A percentile compares a stretch with the other conserved stretches of the same genome.
Conservation (phyloP, 2,888 invertebrate species). For the Drosophila neutralis region DNA sequence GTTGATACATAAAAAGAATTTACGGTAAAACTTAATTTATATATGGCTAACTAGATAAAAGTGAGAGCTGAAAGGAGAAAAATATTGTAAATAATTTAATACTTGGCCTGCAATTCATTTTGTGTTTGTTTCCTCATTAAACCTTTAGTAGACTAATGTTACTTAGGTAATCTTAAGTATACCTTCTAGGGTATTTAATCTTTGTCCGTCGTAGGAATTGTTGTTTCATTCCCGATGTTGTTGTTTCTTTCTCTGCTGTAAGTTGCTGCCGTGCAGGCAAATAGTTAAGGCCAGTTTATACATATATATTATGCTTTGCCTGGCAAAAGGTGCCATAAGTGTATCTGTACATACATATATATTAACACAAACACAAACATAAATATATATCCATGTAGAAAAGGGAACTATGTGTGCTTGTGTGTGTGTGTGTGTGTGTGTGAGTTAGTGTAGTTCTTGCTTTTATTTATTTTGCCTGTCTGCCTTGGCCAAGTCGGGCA, state of each 20-base stretch:
- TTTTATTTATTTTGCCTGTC: slow-evolving; percentile 49
- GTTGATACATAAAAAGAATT: not conserved
- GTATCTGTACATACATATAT: slow-evolving; percentile 24
- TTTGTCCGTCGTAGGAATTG: not conserved
- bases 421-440: slow-evolving; percentile 7
- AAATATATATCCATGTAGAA: not conserved
- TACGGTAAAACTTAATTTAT: not conserved
- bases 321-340: slow-evolving; percentile 77
- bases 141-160: not conserved
- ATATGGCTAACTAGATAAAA: not conserved
- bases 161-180: not conserved
- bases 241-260: slow-evolving; percentile 3
- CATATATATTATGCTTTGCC: slow-evolving; percentile 75
- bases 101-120: not conserved
- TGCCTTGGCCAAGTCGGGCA: slow-evolving; percentile 41
- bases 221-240: slow-evolving; percentile 22
- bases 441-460: slow-evolving; percentile 35
- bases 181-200: slow-evolving; percentile 26
- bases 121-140: not conserved
- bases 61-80: not conserved
- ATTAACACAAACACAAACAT: not conserved
- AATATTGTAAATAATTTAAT: not conserved
- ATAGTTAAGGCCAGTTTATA: slow-evolving; percentile 78
- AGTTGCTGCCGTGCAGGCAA: slow-evolving; percentile 43
- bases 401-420: not conserved